A percentile compares a stretch with the other conserved stretches of the same genome.
phyloP scores from a whole-genome alignment of 2,888 invertebrate genomes.

The Tribolium freemani region DNA sequence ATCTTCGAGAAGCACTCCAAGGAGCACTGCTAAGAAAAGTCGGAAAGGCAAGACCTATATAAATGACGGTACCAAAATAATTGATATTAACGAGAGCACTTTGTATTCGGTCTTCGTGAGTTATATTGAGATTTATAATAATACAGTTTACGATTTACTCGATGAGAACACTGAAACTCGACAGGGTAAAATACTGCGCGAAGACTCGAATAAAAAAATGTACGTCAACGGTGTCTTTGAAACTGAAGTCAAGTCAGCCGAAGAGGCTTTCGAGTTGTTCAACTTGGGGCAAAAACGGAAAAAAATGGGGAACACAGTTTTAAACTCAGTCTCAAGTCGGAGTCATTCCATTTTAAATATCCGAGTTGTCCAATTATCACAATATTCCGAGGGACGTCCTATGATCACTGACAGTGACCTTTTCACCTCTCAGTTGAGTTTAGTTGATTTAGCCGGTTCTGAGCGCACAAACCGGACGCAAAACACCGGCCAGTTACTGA shows the following conservation, averaged over 20 bases:
- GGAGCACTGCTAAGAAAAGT: conserved; percentile 43
- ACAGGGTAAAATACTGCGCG: conserved; percentile 90
- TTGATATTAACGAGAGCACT: conserved; percentile 83
- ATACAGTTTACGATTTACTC: conserved; percentile 94
- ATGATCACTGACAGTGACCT: conserved; percentile 82
- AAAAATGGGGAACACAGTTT: conserved; percentile 91
- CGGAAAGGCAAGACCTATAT: conserved; percentile 55
- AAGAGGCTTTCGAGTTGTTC: conserved; percentile 95
- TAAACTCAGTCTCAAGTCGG: conserved; percentile 96
- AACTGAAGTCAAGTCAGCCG: conserved; percentile 92
- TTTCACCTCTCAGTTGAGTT: conserved; percentile 91
- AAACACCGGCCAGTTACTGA: conserved; percentile 77
- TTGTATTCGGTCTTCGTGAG: conserved; percentile 87
- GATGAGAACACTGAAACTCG: conserved; percentile 82
- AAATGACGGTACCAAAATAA: conserved; percentile 60
- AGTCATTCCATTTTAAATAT: conserved; percentile 98
- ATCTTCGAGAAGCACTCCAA: conserved; percentile 43
- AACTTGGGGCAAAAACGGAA: conserved; percentile 89
- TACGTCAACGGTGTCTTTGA: conserved; percentile 95
- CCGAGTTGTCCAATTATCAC: conserved; percentile 83
- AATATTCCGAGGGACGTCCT: conserved; percentile 74
- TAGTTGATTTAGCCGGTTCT: conserved; percentile 98
- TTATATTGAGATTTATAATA: conserved; percentile 97
- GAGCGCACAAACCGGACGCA: conserved; percentile 94
- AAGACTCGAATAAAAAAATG: conserved; percentile 90